phyloP scores from a whole-genome alignment of 2,797 vertebrate species.

The Acanthopagrus latus region DNA sequence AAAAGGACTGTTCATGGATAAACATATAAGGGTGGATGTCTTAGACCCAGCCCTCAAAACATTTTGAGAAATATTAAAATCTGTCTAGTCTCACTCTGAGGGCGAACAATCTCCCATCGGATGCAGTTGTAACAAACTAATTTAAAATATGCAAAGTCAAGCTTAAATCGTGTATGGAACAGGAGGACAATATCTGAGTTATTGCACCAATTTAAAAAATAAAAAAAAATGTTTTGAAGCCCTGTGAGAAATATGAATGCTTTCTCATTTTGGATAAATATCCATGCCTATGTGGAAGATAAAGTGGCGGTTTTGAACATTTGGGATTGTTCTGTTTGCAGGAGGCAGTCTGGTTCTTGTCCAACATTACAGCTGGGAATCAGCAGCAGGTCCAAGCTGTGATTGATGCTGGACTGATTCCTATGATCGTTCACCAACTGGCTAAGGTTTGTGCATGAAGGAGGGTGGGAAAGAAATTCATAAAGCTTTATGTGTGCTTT shows the following conservation, averaged over 20 bases:
- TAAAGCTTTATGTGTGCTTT: not conserved
- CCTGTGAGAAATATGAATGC: not conserved
- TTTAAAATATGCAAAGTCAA: not conserved
- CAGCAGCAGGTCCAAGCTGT: slow-evolving; percentile 99
- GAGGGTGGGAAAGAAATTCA: not conserved
- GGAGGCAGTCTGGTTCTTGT: slow-evolving; percentile 99
- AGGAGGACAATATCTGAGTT: not conserved
- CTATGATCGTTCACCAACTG: slow-evolving; percentile 99
- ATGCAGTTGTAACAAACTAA: not conserved
- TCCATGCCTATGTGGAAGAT: not conserved
- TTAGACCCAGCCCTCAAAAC: not conserved
- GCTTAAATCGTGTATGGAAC: not conserved
- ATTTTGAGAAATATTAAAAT: not conserved
- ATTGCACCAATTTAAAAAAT: not conserved
- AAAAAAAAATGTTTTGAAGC: not conserved
- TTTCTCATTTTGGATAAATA: not conserved
- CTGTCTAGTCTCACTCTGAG: not conserved
- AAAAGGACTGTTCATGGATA: not conserved
- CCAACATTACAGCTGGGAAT: slow-evolving; percentile 99
- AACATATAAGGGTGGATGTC: not conserved
- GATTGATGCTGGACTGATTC: slow-evolving; percentile 97
- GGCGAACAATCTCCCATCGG: not conserved
- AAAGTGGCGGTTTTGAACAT: slow-evolving; percentile 13
- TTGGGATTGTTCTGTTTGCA: slow-evolving; percentile 74
- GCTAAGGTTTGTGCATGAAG: slow-evolving; percentile 89